Base-by-base conservation (phyloP, 2,888 invertebrate species). In the Empis livida region DNA sequence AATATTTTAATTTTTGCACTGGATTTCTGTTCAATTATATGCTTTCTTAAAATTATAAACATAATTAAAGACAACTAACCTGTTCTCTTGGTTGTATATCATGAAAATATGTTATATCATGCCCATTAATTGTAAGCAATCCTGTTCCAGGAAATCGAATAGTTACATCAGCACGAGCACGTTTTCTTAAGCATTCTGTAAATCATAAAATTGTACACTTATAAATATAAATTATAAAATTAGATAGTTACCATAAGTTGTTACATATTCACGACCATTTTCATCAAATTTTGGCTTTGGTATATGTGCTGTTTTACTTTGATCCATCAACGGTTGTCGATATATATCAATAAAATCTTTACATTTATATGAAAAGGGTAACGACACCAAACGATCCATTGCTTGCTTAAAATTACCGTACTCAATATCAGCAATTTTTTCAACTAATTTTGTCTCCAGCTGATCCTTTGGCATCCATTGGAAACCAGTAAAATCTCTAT, bases 111-210 rank as follows among this genome's bases (percentile, higher is more conserved):
- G 76, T 75, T 31, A 93, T 76, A 61, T 84, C 83, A 49, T 61
- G 51, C 5, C 83, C 86, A 70, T 95, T 94, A 46, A 95, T 84
- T 27, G 72, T 75, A 46, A 94, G 76, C 61, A 80, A 76, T 3
- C 96, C 95, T 44, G 83, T 80, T 13, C 96, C 95, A 17, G 90
- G 84, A 11, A 79, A 78, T 50, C 73, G 74, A 10, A 95, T 71
- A n/a, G 82, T 88, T 0, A 94, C 91, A 64, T 79, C 74, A 2
- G 84, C 93, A 56, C 77, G 72, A 0, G 87, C 79, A 49, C 71
- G 70, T 67, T 89, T 90, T 50, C 87, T 74, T 46, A 76, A 64
- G 61, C 84, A 85, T 67, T 82, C 79, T 79, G 51, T 35, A 57
- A 47, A 38, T 53, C 48, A 46, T 39, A 42, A 49, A 51, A 46